phyloP scores from a whole-genome alignment of 2,797 vertebrate species.

The Nasua narica region DNA sequence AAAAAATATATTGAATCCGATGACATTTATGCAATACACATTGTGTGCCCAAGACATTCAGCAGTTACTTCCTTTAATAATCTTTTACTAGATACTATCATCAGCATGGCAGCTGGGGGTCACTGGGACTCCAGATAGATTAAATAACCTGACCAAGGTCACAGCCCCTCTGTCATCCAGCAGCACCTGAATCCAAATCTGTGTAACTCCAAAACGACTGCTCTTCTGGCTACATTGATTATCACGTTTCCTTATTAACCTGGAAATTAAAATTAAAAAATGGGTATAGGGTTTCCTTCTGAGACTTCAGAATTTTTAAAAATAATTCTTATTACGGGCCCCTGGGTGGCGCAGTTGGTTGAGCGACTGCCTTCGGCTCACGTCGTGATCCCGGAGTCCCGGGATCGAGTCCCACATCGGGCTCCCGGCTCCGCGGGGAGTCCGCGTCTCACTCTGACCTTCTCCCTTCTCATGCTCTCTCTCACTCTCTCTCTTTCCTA shows the following conservation, averaged over 20 bases:
- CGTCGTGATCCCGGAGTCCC: no score
- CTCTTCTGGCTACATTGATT: background rate
- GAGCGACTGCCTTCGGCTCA: no score
- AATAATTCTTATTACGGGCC: constrained; percentile 9
- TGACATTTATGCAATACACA: background rate
- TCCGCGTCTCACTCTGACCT: no score
- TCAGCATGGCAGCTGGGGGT: no score
- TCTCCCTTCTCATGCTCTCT: no score
- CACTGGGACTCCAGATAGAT: background rate
- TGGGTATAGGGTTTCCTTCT: background rate
- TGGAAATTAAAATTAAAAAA: background rate
- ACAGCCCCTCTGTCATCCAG: background rate
- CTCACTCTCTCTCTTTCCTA: no score
- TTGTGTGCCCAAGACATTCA: background rate
- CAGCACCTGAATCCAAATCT: background rate
- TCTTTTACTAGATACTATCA: background rate
- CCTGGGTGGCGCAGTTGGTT: no score
- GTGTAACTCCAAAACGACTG: background rate
- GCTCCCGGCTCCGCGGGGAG: no score
- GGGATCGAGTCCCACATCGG: no score
- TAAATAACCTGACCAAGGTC: background rate
- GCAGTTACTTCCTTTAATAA: background rate
- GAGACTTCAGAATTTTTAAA: background rate
- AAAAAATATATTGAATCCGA: background rate
- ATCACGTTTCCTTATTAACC: background rate